Percentiles rank a stretch among this genome's conserved stretches.
These are phyloP conservation scores for Caenorhabditis afra DNA, from an alignment of 2,888 invertebrate genomes.

Conservation along the genomic window DNA sequence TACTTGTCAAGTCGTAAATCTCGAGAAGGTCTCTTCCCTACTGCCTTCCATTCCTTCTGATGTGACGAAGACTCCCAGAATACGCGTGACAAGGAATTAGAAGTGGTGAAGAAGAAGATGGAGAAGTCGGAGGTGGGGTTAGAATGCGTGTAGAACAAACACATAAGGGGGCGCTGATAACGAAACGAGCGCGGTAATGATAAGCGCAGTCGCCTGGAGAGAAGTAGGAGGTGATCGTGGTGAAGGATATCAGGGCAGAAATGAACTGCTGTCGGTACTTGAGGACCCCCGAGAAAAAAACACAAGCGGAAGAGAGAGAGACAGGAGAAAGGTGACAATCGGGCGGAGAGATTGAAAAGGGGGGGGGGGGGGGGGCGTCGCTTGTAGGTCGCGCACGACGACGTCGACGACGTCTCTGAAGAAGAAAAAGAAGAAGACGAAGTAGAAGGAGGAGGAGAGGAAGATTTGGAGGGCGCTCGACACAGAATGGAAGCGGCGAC, in stretches of 20 bases:
- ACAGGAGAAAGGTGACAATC: slow-evolving; percentile 41
- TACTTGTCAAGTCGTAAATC: slow-evolving; percentile 55
- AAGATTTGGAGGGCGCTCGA: slow-evolving; percentile 51
- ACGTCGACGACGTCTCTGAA: slow-evolving; percentile 34
- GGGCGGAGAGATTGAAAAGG: slow-evolving; percentile 5
- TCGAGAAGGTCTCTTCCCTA: slow-evolving; percentile 50
- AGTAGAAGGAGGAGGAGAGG: slow-evolving; percentile 30
- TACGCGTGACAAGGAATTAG: slow-evolving; percentile 55
- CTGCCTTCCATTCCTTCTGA: slow-evolving; percentile 48
- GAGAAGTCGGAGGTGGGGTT: slow-evolving; percentile 41
- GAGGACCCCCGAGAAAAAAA: slow-evolving; percentile 29
- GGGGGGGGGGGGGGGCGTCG: slow-evolving; percentile 25
- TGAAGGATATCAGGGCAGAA: slow-evolving; percentile 12
- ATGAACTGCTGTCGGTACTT: slow-evolving; percentile 28
- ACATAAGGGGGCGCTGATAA: slow-evolving; percentile 42
- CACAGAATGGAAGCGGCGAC: slow-evolving; percentile 51
- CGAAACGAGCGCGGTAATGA: slow-evolving; percentile 31
- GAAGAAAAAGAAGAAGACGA: slow-evolving; percentile 30
- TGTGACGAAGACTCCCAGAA: slow-evolving; percentile 53
- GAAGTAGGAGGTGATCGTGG: slow-evolving; percentile 31
- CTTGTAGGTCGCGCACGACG: slow-evolving; percentile 57
- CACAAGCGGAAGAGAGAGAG: slow-evolving; percentile 17
- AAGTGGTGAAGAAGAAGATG: slow-evolving; percentile 46
- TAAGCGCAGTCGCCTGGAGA: slow-evolving; percentile 35
- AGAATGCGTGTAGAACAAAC: slow-evolving; percentile 58